A percentile compares a stretch with the other conserved stretches of the same genome.
These are phyloP conservation scores for Thelaira solivaga DNA, from an alignment of 2,888 invertebrate species.

Conservation along the genomic window DNA sequence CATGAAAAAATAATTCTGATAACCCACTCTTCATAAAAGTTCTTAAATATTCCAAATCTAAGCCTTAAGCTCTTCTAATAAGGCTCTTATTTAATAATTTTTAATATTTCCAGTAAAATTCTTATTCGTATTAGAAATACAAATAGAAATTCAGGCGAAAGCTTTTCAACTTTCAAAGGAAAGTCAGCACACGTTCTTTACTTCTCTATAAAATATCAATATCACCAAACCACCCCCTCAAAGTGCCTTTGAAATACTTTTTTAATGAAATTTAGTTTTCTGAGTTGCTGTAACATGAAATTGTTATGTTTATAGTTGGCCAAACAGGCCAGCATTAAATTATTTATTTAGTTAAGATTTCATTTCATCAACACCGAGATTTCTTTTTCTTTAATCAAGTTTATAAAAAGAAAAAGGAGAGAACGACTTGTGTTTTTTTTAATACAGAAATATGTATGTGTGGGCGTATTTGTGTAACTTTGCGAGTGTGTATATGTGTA, in stretches of 20 bases:
- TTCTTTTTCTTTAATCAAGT: constrained; percentile 12
- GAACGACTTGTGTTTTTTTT: background rate
- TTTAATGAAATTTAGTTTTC: constrained; percentile 18
- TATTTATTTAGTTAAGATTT: constrained; percentile 29
- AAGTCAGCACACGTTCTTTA: background rate
- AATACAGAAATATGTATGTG: background rate
- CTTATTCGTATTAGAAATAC: too few species aligned
- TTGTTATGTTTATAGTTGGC: background rate
- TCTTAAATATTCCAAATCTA: too few species aligned
- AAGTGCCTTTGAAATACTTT: background rate
- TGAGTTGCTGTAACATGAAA: constrained; percentile 1
- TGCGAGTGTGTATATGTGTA: background rate
- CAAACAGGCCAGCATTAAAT: constrained; percentile 4
- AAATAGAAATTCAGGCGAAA: too few species aligned
- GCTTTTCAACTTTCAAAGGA: too few species aligned
- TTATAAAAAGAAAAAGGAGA: background rate
- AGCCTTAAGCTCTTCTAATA: too few species aligned
- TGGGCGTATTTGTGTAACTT: background rate
- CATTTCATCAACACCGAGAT: constrained; percentile 20
- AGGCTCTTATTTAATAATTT: too few species aligned
- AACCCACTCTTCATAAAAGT: too few species aligned
- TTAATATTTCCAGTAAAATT: too few species aligned
- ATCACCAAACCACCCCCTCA: background rate
- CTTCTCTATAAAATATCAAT: background rate
- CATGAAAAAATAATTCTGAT: too few species aligned